Conservation (phyloP, 2,113 vertebrate genomes). For the Ophiodon elongatus region DNA sequence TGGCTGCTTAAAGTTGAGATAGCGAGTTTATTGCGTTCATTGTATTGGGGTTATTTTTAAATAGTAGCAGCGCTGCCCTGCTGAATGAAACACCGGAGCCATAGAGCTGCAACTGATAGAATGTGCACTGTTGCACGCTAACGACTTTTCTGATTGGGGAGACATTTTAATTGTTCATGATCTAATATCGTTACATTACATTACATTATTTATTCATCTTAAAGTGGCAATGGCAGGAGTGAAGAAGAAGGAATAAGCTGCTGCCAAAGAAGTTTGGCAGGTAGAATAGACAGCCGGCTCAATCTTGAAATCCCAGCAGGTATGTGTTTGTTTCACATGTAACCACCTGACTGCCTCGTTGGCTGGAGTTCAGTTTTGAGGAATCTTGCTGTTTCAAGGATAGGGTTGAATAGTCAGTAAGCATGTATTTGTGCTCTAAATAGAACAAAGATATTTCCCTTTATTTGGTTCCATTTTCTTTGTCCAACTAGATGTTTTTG, state of each 20-base stretch:
- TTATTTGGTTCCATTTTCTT: constrained; percentile 1
- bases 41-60: background rate
- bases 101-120: background rate
- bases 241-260: constrained; percentile 7
- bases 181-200: background rate
- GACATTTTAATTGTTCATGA: background rate
- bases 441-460: background rate
- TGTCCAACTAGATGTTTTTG: background rate
- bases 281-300: constrained; percentile 15
- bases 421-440: background rate
- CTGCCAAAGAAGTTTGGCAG: constrained; percentile 33
- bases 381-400: background rate
- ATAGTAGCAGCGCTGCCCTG: background rate
- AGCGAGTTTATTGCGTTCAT: background rate
- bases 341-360: constrained; percentile 21
- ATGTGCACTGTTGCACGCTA: background rate
- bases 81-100: background rate
- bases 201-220: constrained; percentile 20
- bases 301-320: constrained; percentile 40
- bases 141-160: background rate
- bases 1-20: background rate
- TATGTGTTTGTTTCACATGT: constrained; percentile 36
- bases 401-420: background rate
- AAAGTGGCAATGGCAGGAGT: background rate
- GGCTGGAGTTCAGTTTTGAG: constrained; percentile 23